phyloP scores from a whole-genome alignment of 2,888 invertebrate species.

The Lasioglossum zephyrum region DNA sequence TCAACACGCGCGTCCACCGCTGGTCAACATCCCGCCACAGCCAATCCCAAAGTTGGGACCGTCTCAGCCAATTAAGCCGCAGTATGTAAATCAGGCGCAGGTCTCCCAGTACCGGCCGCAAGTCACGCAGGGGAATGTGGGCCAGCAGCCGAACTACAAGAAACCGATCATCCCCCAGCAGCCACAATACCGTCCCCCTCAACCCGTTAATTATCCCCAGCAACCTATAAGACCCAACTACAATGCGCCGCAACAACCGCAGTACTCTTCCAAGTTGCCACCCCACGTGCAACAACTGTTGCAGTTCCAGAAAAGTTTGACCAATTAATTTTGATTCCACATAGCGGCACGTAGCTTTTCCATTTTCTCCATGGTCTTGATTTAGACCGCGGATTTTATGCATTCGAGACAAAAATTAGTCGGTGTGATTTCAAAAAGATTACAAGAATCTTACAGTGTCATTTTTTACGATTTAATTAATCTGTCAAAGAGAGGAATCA shows the following conservation, averaged over 20 bases:
- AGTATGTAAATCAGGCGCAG: slow-evolving; percentile 60
- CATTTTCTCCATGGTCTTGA: too few relatives aligned
- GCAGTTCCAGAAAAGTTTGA: slow-evolving; percentile 58
- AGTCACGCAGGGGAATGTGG: slow-evolving; percentile 72
- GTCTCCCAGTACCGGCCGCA: slow-evolving; percentile 74
- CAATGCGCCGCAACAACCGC: slow-evolving; percentile 40
- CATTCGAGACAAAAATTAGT: too few relatives aligned
- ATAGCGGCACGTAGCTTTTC: slow-evolving; percentile 11
- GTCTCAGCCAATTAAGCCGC: slow-evolving; percentile 52
- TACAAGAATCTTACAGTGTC: too few relatives aligned
- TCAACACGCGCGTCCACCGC: slow-evolving; percentile 77
- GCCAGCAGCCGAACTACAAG: slow-evolving; percentile 76
- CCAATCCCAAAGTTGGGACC: slow-evolving; percentile 72
- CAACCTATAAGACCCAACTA: slow-evolving; percentile 37
- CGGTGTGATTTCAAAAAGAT: too few relatives aligned
- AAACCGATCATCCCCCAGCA: slow-evolving; percentile 18
- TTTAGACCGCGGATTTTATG: too few relatives aligned
- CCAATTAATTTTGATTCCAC: background rate
- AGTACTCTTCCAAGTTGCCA: slow-evolving; percentile 71
- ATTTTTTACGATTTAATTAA: too few relatives aligned
- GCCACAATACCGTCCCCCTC: slow-evolving; percentile 43
- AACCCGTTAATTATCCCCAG: slow-evolving; percentile 18
- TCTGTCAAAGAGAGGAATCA: too few relatives aligned
- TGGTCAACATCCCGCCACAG: slow-evolving; percentile 77
- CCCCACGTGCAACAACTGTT: slow-evolving; percentile 71